phyloP scores from a whole-genome alignment of 2,888 invertebrate species.

The Stenodera caucasica region DNA sequence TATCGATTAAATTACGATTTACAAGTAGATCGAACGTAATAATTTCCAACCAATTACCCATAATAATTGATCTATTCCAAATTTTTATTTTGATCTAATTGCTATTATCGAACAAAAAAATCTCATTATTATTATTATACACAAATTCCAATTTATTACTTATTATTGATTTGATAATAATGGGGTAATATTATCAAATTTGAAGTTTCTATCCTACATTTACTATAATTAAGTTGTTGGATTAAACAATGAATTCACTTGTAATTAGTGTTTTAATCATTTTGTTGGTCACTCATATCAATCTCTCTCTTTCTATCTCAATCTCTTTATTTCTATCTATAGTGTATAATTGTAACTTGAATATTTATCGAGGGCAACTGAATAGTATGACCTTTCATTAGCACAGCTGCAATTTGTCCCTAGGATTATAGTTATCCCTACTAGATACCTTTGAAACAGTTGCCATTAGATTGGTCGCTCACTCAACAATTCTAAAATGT shows the following conservation, averaged over 20 bases:
- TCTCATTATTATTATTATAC: too few relatives aligned
- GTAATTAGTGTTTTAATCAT: not conserved
- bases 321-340: not conserved
- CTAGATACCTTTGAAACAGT: constrained; percentile 15
- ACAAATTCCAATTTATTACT: not conserved
- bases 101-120: not conserved
- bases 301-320: not conserved
- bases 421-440: constrained; percentile 26
- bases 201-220: too few relatives aligned
- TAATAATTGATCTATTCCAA: not conserved
- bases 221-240: too few relatives aligned
- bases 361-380: constrained; percentile 21
- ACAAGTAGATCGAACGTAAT: not conserved
- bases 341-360: constrained; percentile 2
- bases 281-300: too few relatives aligned
- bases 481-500: not conserved
- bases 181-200: too few relatives aligned
- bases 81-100: not conserved
- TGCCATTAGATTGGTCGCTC: constrained; percentile 12
- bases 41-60: not conserved
- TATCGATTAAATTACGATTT: not conserved
- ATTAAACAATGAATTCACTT: too few relatives aligned
- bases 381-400: constrained; percentile 27
- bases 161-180: too few relatives aligned
- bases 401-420: constrained; percentile 30